Percentiles rank a stretch among this genome's conserved stretches.
These are phyloP conservation scores for Pheosia tremula DNA, from an alignment of 2,888 invertebrate species.

Conservation along the genomic window DNA sequence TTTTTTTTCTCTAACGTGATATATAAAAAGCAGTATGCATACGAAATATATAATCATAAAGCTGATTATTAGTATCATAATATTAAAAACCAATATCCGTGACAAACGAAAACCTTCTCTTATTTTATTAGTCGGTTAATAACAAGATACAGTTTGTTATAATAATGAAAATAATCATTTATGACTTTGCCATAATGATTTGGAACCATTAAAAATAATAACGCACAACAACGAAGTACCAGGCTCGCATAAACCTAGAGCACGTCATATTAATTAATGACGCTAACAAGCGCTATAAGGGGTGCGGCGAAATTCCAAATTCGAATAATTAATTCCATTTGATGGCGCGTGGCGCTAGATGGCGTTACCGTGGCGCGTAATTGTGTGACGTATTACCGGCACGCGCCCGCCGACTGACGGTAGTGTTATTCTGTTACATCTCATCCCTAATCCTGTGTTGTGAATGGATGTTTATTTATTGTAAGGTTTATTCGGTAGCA, in stretches of 20 bases:
- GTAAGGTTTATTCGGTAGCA: not conserved
- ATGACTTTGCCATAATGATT: too few species aligned
- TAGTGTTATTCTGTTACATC: constrained; percentile 14
- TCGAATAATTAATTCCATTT: constrained; percentile 65
- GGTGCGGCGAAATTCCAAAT: constrained; percentile 37
- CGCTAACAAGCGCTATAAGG: constrained; percentile 45
- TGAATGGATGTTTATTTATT: constrained; percentile 7
- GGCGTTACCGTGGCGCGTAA: constrained; percentile 35
- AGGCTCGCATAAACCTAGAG: constrained; percentile 45
- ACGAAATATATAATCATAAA: too few species aligned
- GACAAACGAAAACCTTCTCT: too few species aligned
- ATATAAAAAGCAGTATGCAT: too few species aligned
- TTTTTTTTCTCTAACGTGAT: too few species aligned
- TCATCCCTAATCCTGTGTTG: constrained; percentile 18
- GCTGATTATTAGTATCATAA: too few species aligned
- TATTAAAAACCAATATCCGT: too few species aligned
- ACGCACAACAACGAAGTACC: constrained; percentile 31
- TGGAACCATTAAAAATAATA: constrained; percentile 21
- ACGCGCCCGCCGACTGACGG: constrained; percentile 30
- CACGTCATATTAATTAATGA: constrained; percentile 56
- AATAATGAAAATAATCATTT: not conserved
- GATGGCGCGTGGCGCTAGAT: constrained; percentile 59
- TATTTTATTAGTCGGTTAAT: too few species aligned
- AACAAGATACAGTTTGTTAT: not conserved
- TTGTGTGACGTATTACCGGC: constrained; percentile 37